Evolutionary conservation across 1,140 invertebrate genomes (phyloP), one percentile per base, ranked within the genome.

Genomic region (Cylas formicarius): DNA sequence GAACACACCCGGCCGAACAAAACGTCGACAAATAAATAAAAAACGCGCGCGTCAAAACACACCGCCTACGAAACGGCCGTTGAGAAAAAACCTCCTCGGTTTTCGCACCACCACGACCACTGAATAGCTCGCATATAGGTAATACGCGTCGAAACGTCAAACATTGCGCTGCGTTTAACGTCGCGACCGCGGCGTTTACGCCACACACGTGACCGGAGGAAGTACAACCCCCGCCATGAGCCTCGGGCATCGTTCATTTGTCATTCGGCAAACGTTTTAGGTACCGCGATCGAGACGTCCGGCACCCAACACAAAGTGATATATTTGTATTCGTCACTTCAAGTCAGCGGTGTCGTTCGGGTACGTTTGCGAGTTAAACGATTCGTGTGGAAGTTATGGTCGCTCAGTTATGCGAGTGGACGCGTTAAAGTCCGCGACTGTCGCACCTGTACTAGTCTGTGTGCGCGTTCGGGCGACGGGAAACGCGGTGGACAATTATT

Each of bases 251-350:
- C 32, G n/a, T 17, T 14, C 18, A 17, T 13, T 41, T 41, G 28
- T 40, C 18, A 47, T 39, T 22, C 44, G 37, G 27, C 35, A 31
- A 28, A 33, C 43, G 43, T 45, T 16, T 11, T 11, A 14, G 10
- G 40, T 31, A 42, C 40, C 23, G 40, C 17, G 17, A 27, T 39
- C 9, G 20, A 23, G 41, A 35, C 23, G 41, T 44, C 31, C 29
- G 29, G 40, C 23, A 18, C 20, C 29, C 20, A 22, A 26, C 42
- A 36, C 26, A 44, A 32, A 48, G 39, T 43, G 50, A 55, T 55
- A 55, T 53, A 55, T 57, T 54, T 48, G 53, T 52, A 56, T 56
- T 56, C 55, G 55, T 56, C 48, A 48, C 54, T 47, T 53, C 29
- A 35, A 33, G 39, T 42, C 39, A 46, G 33, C 14, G 33, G 26